Evolutionary conservation across 2,113 vertebrate genomes (phyloP).

Genomic region (Dipodomys stephensi): DNA sequence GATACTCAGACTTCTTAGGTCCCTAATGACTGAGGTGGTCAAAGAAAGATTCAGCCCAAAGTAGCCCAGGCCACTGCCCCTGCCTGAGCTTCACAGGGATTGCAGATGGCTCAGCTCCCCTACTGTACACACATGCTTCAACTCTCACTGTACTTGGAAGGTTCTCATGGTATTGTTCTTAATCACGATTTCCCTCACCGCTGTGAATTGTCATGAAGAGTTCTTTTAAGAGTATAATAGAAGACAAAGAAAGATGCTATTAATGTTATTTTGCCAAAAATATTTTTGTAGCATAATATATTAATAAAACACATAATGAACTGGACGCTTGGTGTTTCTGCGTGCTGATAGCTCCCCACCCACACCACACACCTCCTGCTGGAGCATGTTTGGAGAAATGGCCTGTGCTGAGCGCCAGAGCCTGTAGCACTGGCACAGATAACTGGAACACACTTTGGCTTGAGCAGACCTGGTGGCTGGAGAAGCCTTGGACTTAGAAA

Average conservation of each 20-base stretch:
- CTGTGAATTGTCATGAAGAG: constrained; percentile 83
- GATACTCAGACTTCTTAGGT: neutral
- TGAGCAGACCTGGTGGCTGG: neutral
- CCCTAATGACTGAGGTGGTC: neutral
- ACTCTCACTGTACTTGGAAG: constrained; percentile 30
- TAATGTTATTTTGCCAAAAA: constrained; percentile 91
- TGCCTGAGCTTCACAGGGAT: neutral
- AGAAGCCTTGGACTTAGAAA: too few species aligned
- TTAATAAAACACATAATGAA: constrained; percentile 90
- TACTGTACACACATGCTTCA: neutral
- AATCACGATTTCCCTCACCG: constrained; percentile 79
- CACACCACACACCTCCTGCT: neutral
- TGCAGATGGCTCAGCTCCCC: neutral
- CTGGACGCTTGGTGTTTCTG: neutral
- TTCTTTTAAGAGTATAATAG: constrained; percentile 84
- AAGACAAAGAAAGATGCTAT: constrained; percentile 87
- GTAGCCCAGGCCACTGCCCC: neutral
- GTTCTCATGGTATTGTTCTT: neutral
- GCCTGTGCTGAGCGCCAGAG: neutral
- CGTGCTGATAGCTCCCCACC: neutral
- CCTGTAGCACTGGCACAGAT: neutral
- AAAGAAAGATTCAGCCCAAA: neutral
- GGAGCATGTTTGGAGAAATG: neutral
- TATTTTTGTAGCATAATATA: constrained; percentile 93
- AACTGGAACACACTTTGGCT: too few species aligned